Conservation (phyloP, 2,113 vertebrate genomes). For the Chelonoidis abingdonii region DNA sequence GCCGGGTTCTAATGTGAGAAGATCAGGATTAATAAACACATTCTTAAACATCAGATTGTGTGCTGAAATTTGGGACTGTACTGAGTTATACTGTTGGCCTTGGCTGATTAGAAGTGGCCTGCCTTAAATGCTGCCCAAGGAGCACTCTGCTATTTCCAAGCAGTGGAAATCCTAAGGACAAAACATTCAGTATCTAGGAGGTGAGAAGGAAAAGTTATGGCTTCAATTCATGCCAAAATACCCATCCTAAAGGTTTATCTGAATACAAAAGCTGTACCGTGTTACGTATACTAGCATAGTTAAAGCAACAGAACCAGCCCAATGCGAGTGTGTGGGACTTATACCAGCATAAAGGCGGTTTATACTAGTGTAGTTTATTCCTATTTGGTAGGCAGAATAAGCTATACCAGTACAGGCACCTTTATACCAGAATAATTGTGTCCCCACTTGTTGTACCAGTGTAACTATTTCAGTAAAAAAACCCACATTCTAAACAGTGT, state of each 20-base stretch:
- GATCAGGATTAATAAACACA: not conserved
- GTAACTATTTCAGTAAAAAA: not conserved
- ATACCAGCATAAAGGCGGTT: not conserved
- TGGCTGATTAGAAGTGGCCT: not conserved
- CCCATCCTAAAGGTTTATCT: not conserved
- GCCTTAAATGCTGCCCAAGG: not conserved
- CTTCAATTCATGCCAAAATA: not conserved
- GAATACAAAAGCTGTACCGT: not conserved
- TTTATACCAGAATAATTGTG: not conserved
- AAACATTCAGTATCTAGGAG: constrained; percentile 31
- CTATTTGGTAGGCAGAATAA: not conserved
- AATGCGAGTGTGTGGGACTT: not conserved
- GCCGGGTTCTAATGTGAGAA: not conserved
- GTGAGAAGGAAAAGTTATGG: not conserved
- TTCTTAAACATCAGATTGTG: not conserved
- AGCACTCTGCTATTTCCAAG: not conserved
- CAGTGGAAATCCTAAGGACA: not conserved
- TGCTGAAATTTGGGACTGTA: not conserved
- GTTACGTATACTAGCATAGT: not conserved
- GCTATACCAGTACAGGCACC: not conserved
- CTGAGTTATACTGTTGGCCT: constrained; percentile 10
- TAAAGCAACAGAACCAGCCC: not conserved
- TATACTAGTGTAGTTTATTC: not conserved
- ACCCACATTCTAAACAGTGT: not conserved
- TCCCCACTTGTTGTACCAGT: not conserved